Base-by-base conservation (phyloP, 2,888 invertebrate species). In the Ormyrus pomaceus region DNA sequence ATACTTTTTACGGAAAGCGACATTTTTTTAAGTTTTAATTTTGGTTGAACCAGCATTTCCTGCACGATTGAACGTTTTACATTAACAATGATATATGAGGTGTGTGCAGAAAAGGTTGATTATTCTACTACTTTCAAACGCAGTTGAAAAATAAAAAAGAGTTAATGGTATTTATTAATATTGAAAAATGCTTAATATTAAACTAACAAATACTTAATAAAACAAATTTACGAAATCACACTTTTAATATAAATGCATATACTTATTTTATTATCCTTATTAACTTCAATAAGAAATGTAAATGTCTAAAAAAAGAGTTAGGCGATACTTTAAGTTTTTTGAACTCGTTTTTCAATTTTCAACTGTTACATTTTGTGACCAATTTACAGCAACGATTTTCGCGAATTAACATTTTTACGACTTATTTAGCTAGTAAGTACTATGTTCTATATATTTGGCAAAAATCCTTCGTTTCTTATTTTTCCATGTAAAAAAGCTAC, bases 401-500 rank as follows among this genome's bases (percentile, higher is more conserved):
- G 71, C 73, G 73, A 78, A 81, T 66, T 66, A 73, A 77, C 69
- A 71, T 46, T 58, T 69, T 81, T 81, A 48, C 65, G 72, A 82
- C 86, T 87, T 87, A 87, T 80, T 55, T 81, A 84, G 83, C 86
- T 87, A 90, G 87, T 90, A 90, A 90, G 90, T 90, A 91, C 90
- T 91, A 88, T 88, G 83, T 84, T 83, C 80, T 85, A 88, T 89
- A 34, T 34, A 89, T 89, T 90, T 89, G 89, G 89, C 88, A 89
- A 89, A 89, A 88, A 79, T 81, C 77, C 85, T 87, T 85, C 82
- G 79, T 85, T 87, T 88, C 87, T 87, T 85, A 85, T 87, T 86
- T 89, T 78, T 79, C 74, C 72, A 13, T 87, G 89, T 91, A 90
- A 89, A 90, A 91, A 91, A 91, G 89, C 90, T 91, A 91, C 89